Evolutionary conservation across 2,888 invertebrate species (phyloP).

Genomic region (Cantharis nigra): DNA sequence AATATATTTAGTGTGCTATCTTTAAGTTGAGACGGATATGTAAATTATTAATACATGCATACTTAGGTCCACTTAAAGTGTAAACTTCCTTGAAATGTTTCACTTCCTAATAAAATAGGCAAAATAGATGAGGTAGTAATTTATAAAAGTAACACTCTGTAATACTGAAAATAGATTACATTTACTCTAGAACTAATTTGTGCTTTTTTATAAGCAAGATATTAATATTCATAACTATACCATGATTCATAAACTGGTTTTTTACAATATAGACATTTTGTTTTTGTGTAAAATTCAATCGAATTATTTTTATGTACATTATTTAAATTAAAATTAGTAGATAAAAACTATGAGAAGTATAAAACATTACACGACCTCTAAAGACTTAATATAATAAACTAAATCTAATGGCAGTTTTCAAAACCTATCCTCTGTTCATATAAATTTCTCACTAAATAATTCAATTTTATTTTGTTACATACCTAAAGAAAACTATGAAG

Average conservation of each 20-base stretch:
- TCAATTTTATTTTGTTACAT: slow-evolving; percentile 9
- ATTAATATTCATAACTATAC: slow-evolving; percentile 1
- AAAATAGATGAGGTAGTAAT: slow-evolving; percentile 25
- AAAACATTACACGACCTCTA: slow-evolving; percentile 27
- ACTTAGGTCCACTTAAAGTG: not conserved
- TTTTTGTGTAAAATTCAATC: not conserved
- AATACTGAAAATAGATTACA: slow-evolving; percentile 30
- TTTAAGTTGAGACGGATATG: not conserved
- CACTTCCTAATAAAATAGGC: slow-evolving; percentile 5
- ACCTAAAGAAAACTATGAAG: slow-evolving; percentile 14
- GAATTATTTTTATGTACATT: slow-evolving; percentile 14
- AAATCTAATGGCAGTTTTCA: slow-evolving; percentile 30
- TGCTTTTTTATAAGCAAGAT: slow-evolving; percentile 10
- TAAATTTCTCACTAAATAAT: slow-evolving; percentile 15
- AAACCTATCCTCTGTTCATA: slow-evolving; percentile 23
- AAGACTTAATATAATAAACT: slow-evolving; percentile 20
- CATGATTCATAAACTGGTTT: not conserved
- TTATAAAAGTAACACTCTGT: slow-evolving; percentile 25
- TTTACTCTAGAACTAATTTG: slow-evolving; percentile 25
- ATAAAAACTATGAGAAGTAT: slow-evolving; percentile 18
- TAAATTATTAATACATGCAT: not conserved
- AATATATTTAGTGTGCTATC: not conserved
- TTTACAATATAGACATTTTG: slow-evolving; percentile 18
- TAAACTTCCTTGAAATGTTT: not conserved
- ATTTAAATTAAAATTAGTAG: slow-evolving; percentile 15